A percentile compares a stretch with the other conserved stretches of the same genome.
phyloP scores from a whole-genome alignment of 1,140 invertebrate genomes.

The Melitaea cinxia region DNA sequence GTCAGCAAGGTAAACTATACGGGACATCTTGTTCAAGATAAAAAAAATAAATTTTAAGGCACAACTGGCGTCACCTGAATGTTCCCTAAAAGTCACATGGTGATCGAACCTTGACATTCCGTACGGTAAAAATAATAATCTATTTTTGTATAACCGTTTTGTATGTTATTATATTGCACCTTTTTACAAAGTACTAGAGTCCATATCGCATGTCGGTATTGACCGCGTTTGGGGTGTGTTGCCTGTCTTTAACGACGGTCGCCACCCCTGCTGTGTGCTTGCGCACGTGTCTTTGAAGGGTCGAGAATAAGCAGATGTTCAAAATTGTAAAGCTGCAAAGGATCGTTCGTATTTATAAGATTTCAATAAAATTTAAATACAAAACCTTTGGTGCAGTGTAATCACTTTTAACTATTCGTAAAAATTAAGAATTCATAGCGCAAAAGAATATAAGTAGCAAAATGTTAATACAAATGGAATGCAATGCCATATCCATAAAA shows the following conservation, averaged over 20 bases:
- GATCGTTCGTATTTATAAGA: not conserved
- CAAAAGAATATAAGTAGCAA: constrained; percentile 10
- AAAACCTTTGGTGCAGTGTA: not conserved
- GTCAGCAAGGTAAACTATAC: too few species aligned
- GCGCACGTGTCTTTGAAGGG: constrained; percentile 65
- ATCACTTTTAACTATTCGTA: not conserved
- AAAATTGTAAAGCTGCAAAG: constrained; percentile 9
- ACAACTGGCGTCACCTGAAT: constrained; percentile 53
- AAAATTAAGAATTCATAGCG: constrained; percentile 1
- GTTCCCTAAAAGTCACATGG: constrained; percentile 67
- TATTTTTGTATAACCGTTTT: constrained; percentile 53
- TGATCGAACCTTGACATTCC: constrained; percentile 76
- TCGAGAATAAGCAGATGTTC: constrained; percentile 67
- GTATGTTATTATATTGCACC: constrained; percentile 26
- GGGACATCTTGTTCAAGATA: too few species aligned
- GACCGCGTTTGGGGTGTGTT: constrained; percentile 71
- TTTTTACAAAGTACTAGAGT: constrained; percentile 45
- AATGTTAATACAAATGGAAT: constrained; percentile 18
- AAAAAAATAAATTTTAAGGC: not conserved
- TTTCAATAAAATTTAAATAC: constrained; percentile 2
- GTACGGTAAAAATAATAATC: constrained; percentile 76
- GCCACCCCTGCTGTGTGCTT: constrained; percentile 65
- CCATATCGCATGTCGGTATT: constrained; percentile 33
- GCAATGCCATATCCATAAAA: constrained; percentile 27
- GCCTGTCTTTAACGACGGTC: constrained; percentile 59